Evolutionary conservation across 2,113 vertebrate species (phyloP).

Genomic region (Eonycteris spelaea): DNA sequence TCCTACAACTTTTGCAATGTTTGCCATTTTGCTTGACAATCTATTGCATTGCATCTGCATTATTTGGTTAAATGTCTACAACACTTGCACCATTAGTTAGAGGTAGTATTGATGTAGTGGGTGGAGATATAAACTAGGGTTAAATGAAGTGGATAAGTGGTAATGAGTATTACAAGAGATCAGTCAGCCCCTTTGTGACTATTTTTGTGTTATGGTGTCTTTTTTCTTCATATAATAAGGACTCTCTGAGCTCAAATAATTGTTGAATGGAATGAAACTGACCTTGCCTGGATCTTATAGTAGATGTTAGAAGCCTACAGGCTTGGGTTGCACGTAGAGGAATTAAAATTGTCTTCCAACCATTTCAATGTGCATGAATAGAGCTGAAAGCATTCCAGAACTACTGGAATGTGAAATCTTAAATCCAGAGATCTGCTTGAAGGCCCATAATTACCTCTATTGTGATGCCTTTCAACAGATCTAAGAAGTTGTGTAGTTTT

Average conservation of each 20-base stretch:
- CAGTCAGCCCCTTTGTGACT: not conserved
- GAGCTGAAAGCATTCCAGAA: conserved; percentile 5
- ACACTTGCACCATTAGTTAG: not conserved
- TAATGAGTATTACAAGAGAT: not conserved
- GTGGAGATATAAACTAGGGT: not conserved
- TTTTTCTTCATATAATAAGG: not conserved
- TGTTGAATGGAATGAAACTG: not conserved
- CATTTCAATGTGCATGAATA: not conserved
- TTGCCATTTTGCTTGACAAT: conserved; percentile 6
- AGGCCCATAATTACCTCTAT: not conserved
- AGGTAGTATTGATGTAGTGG: not conserved
- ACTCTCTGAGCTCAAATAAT: not conserved
- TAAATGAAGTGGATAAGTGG: not conserved
- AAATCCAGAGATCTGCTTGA: conserved; percentile 37
- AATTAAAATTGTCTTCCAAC: not conserved
- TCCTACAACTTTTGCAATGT: not conserved
- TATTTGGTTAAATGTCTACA: not conserved
- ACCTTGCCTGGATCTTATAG: not conserved
- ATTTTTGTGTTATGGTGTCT: not conserved
- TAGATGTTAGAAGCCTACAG: not conserved
- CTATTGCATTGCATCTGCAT: not conserved
- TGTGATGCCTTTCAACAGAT: not conserved
- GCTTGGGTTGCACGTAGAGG: not conserved
- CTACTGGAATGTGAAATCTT: not conserved
- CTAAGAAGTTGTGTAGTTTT: not conserved